Percentiles rank a stretch among this genome's conserved stretches.
phyloP scores from a whole-genome alignment of 2,888 invertebrate genomes.

The Caenorhabditis macrosperma region DNA sequence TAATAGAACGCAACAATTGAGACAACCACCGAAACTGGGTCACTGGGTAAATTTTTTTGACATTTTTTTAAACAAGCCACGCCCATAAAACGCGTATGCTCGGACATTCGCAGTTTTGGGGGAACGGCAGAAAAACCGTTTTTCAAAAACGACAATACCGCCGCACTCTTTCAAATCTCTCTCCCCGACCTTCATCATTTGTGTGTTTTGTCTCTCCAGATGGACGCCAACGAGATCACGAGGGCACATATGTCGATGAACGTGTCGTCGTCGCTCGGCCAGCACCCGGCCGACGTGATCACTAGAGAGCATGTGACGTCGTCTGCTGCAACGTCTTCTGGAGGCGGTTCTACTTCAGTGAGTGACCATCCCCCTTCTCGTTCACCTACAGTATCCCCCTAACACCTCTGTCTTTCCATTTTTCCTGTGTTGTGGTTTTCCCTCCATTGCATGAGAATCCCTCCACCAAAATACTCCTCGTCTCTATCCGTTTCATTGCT shows the following conservation, averaged over 20 bases:
- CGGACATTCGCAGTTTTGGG: too few relatives aligned
- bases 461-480: too few relatives aligned
- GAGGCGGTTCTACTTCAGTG: slow-evolving; percentile 50
- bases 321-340: slow-evolving; percentile 18
- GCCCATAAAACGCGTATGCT: too few relatives aligned
- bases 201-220: slow-evolving; percentile 62
- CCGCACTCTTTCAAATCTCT: too few relatives aligned
- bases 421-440: background rate
- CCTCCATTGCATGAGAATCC: background rate
- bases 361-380: slow-evolving; percentile 24
- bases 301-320: slow-evolving; percentile 59
- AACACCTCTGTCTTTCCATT: background rate
- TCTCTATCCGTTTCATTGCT: background rate
- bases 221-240: slow-evolving; percentile 68
- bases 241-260: slow-evolving; percentile 68
- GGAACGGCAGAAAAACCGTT: too few relatives aligned
- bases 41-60: too few relatives aligned
- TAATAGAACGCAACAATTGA: too few relatives aligned
- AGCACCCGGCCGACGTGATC: slow-evolving; percentile 58
- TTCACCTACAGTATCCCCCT: too few relatives aligned
- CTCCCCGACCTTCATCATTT: slow-evolving; percentile 16
- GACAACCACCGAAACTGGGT: too few relatives aligned
- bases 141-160: too few relatives aligned
- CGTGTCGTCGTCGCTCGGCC: slow-evolving; percentile 55
- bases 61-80: too few relatives aligned